Evolutionary conservation across 2,113 vertebrate genomes (phyloP), one percentile per base, ranked within the genome.

Genomic region (Etheostoma spectabile): DNA sequence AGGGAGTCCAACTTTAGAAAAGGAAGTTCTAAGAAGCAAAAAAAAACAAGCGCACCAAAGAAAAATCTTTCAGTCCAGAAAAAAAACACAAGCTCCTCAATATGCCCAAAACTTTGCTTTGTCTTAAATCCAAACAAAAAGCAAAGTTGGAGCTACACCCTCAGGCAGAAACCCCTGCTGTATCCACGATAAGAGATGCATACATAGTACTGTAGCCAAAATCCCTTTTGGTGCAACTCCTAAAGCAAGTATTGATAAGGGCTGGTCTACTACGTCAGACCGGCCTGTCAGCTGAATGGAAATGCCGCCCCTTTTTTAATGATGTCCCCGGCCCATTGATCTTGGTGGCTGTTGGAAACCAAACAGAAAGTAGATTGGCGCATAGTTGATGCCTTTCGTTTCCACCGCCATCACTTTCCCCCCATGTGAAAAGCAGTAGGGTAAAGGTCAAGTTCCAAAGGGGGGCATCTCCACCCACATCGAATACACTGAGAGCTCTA

Each of bases 281-380:
- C 68, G 6, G 81, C 72, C 64, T 60, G 83, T 79, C 57, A 76
- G 88, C 59, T 83, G 76, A 74, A 67, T 75, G 77, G 56, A 42
- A 52, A 73, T 6, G 49, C 80, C 62, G 22, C 91, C 92, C 92
- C 91, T 87, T 92, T 96, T 96, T 93, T 74, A 94, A 95, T 93
- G 94, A 96, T 86, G 93, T 87, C 86, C 71, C 66, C 75, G 53
- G 85, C 61, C 56, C 64, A 94, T 94, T 88, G 92, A 95, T 95
- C 91, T 75, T 16, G 69, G 62, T 76, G 53, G 4, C 60, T 78
- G 72, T 27, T 60, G 51, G 70, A 61, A 86, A 86, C 60, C 70
- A 33, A 63, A 35, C 21, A 76, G 24, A 55, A 27, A 74, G 77
- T 14, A 8, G 59, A 71, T 74, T 15, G 14, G 63, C 53, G 30